A percentile compares a stretch with the other conserved stretches of the same genome.
phyloP scores from a whole-genome alignment of 2,113 vertebrate species.

The Sphaerodactylus townsendi region DNA sequence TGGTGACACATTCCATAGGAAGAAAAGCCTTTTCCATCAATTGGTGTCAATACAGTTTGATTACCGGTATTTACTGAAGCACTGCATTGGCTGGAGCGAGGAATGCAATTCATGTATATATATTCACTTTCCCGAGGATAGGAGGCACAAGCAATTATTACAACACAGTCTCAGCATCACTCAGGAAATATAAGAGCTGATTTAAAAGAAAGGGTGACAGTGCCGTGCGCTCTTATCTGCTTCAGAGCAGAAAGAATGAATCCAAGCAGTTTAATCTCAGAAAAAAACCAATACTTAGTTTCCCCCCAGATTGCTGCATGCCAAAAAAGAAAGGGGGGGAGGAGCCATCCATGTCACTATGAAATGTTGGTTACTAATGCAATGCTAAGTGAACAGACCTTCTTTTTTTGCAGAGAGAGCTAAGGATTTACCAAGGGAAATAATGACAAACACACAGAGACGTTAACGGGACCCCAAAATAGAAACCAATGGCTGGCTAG shows the following conservation, averaged over 20 bases:
- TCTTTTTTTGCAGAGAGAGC: neutral
- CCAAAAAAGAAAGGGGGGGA: neutral
- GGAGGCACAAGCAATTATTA: slow-evolving; percentile 2
- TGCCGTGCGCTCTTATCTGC: neutral
- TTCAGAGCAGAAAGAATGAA: slow-evolving; percentile 15
- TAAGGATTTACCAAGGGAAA: neutral
- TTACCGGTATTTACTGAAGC: slow-evolving; percentile 10
- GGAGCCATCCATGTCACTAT: neutral
- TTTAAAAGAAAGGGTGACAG: neutral
- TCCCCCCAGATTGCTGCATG: neutral
- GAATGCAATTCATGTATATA: neutral
- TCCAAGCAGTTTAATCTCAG: neutral
- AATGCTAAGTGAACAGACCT: neutral
- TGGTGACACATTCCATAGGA: neutral
- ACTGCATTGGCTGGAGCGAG: slow-evolving; percentile 23
- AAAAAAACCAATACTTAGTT: neutral
- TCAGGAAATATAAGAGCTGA: neutral
- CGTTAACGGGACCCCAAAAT: neutral
- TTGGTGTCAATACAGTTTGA: neutral
- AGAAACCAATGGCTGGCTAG: neutral
- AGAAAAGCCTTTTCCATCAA: neutral
- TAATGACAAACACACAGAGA: neutral
- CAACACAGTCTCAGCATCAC: neutral
- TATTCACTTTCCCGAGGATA: neutral
- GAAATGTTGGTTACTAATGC: neutral